phyloP scores from a whole-genome alignment of 2,888 invertebrate species.

The Villa cingulata region DNA sequence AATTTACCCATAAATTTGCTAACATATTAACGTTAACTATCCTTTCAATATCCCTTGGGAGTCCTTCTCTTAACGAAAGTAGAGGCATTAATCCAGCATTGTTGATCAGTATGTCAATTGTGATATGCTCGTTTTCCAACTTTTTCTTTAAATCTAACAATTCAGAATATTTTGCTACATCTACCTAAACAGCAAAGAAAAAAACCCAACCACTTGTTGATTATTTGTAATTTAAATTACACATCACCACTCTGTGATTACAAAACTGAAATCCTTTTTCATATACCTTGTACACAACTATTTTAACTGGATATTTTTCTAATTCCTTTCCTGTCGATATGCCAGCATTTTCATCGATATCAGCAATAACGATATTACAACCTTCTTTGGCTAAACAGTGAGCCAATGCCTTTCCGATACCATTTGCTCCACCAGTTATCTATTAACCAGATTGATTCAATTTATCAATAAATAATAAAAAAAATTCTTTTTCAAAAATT shows the following conservation, averaged over 20 bases:
- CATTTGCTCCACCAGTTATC: slow-evolving; percentile 39
- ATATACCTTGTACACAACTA: slow-evolving; percentile 30
- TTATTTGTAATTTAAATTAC: no score
- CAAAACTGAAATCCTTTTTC: not conserved
- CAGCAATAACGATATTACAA: slow-evolving; percentile 35
- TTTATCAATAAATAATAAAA: not conserved
- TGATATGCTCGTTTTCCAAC: slow-evolving; percentile 32
- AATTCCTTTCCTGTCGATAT: not conserved
- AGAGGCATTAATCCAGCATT: slow-evolving; percentile 37
- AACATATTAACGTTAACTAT: slow-evolving; percentile 36
- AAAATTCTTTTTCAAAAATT: not conserved
- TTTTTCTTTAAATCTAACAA: slow-evolving; percentile 28
- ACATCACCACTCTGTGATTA: no score
- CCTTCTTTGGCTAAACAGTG: slow-evolving; percentile 33
- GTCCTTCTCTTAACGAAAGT: slow-evolving; percentile 30
- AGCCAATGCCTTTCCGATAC: slow-evolving; percentile 37
- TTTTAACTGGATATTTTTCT: slow-evolving; percentile 15
- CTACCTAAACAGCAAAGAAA: slow-evolving; percentile 20
- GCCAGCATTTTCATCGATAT: slow-evolving; percentile 30
- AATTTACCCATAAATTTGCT: slow-evolving; percentile 35
- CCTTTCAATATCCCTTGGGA: slow-evolving; percentile 33
- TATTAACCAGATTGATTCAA: slow-evolving; percentile 11
- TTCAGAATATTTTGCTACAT: slow-evolving; percentile 32
- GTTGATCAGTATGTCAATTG: slow-evolving; percentile 37
- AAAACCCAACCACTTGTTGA: no score